Conservation (phyloP, 2,888 invertebrate species). For the Caenorhabditis japonica region DNA sequence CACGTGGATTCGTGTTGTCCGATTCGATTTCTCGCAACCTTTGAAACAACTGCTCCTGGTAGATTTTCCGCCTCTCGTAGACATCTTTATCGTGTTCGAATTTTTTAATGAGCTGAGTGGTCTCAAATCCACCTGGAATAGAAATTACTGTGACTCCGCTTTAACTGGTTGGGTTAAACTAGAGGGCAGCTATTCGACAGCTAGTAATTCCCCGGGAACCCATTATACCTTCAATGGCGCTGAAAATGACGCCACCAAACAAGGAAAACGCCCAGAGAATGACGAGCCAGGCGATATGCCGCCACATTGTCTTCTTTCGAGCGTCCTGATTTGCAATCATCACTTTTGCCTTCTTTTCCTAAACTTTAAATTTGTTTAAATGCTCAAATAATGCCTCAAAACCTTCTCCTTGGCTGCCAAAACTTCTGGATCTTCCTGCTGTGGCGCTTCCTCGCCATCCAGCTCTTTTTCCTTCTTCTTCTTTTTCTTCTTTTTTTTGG, state of each 20-base stretch:
- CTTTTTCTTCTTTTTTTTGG: constrained; percentile 51
- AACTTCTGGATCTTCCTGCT: constrained; percentile 47
- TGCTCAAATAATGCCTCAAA: too few species aligned
- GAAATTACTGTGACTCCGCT: constrained; percentile 6
- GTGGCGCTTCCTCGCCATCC: constrained; percentile 47
- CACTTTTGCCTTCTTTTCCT: constrained; percentile 54
- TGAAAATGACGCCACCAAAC: constrained; percentile 65
- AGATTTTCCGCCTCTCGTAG: constrained; percentile 58
- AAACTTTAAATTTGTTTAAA: too few species aligned
- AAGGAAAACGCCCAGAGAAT: constrained; percentile 66
- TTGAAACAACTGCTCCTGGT: constrained; percentile 65
- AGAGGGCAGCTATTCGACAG: too few species aligned
- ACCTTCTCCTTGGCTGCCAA: constrained; percentile 36
- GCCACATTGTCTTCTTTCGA: constrained; percentile 65
- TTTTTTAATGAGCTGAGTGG: constrained; percentile 52
- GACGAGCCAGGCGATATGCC: constrained; percentile 62
- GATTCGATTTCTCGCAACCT: constrained; percentile 60
- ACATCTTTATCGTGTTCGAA: constrained; percentile 63
- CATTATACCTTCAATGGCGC: constrained; percentile 70
- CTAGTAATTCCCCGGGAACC: too few species aligned
- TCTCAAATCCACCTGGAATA: constrained; percentile 63
- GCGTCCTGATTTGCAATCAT: constrained; percentile 59
- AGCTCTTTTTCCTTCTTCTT: constrained; percentile 50
- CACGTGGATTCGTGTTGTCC: constrained; percentile 45
- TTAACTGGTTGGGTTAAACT: too few species aligned